Conservation (phyloP, 2,888 invertebrate genomes). For the Pecten maximus region DNA sequence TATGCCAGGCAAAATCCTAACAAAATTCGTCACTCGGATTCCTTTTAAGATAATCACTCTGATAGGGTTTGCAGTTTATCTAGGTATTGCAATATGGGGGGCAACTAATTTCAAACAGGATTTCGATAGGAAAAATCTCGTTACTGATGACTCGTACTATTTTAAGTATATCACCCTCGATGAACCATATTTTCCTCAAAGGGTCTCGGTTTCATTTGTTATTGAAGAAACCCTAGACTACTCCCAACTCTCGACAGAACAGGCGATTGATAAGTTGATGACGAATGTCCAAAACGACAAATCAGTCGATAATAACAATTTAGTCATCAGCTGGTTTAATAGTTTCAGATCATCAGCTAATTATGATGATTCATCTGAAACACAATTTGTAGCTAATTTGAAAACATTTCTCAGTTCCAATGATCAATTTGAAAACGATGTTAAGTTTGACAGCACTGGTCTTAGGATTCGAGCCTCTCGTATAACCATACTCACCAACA, state of each 20-base stretch:
- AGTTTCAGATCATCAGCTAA: conserved; percentile 36
- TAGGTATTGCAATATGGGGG: conserved; percentile 71
- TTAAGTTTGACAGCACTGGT: conserved; percentile 54
- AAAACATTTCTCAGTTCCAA: conserved; percentile 36
- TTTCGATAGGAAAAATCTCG: conserved; percentile 68
- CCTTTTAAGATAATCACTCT: conserved; percentile 61
- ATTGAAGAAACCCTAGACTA: conserved; percentile 48
- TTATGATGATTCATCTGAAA: conserved; percentile 46
- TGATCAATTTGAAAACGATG: conserved; percentile 53
- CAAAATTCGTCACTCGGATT: conserved; percentile 57
- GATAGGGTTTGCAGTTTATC: conserved; percentile 64
- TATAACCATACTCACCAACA: conserved; percentile 93
- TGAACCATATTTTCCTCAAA: conserved; percentile 56
- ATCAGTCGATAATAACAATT: conserved; percentile 41
- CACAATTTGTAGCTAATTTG: conserved; percentile 45
- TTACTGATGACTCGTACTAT: conserved; percentile 70
- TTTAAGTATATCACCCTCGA: conserved; percentile 56
- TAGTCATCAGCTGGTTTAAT: conserved; percentile 53
- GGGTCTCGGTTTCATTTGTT: conserved; percentile 54
- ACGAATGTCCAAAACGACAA: conserved; percentile 37
- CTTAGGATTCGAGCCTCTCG: conserved; percentile 90
- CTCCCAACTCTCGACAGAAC: conserved; percentile 31
- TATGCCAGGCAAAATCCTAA: conserved; percentile 62
- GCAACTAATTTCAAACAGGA: conserved; percentile 68
- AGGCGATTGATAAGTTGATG: conserved; percentile 41